Conservation (phyloP, 2,113 vertebrate species). For the Apodemus sylvaticus region DNA sequence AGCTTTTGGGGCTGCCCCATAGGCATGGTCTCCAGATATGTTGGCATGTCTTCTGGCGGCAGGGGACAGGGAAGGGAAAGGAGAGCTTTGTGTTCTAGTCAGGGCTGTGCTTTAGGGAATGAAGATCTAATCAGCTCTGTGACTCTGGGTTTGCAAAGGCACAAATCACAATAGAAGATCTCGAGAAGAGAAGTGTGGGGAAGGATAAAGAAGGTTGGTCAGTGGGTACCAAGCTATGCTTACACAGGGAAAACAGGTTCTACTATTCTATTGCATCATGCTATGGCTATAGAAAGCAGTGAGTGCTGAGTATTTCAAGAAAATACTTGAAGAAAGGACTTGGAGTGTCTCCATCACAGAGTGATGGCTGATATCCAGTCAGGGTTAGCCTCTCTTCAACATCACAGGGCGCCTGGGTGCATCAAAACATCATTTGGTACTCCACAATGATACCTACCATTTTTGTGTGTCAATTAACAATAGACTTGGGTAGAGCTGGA, state of each 20-base stretch:
- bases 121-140: background rate
- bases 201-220: no score
- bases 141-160: fast-evolving
- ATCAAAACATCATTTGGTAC: no score
- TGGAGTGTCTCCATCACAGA: no score
- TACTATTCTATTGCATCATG: background rate
- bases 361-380: background rate
- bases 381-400: background rate
- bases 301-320: background rate
- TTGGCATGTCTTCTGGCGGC: background rate
- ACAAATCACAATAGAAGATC: constrained; percentile 41
- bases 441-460: background rate
- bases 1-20: background rate
- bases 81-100: background rate
- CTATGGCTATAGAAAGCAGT: no score
- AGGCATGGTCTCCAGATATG: background rate
- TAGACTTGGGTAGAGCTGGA: background rate
- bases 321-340: background rate
- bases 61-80: fast-evolving
- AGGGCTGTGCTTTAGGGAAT: background rate
- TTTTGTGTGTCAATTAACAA: background rate
- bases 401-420: fast-evolving
- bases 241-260: background rate
- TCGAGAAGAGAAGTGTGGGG: background rate
- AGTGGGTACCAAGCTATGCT: background rate